Evolutionary conservation across 2,113 vertebrate genomes (phyloP), one percentile per base, ranked within the genome.

Genomic region (Mesitornis unicolor): DNA sequence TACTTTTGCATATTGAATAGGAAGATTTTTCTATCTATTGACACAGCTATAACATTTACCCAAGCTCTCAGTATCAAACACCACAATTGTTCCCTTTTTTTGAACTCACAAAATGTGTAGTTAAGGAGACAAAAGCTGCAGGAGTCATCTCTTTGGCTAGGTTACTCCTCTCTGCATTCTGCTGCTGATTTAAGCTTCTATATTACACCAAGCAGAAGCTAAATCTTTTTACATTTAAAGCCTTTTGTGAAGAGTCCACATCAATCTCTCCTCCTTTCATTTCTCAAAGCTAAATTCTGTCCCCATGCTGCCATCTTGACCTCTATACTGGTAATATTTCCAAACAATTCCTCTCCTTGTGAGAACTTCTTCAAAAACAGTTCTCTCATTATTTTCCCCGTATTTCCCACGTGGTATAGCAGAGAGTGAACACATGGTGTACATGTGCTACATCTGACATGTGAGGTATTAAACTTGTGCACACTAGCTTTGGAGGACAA

Each of bases 1-100:
- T 73, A 69, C 80, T 93, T 96, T 93, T 87, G 53, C 81, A 57
- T 69, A 89, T 48, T n/a, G 53, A 84, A 89, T 60, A 71, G 24
- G 33, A 80, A 50, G 45, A 78, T 9, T 74, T n/a, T 81, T 70
- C 6, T 67, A 21, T 13, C 68, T 87, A 42, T 78, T 84, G 74
- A 91, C 43, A 78, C 14, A 90, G 78, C 60, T 78, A 13, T 51
- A 87, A 67, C 56, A 84, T 91, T 84, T 82, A 78, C 31, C 4
- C 42, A 84, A 25, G 38, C 16, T 81, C 64, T 54, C 13, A n/a
- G 24, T 48, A 26, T 84, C 64, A 89, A 77, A 74, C 13, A 81
- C 21, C 24, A 70, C 31, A 69, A 43, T 51, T 69, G 7, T 35
- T 80, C 22, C 18, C 40, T 51, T 77, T 68, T 50, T 63, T 75